Conservation (phyloP, 30 jellyfish, hydroid and myxozoan genomes). For the Hydractinia echinata region DNA sequence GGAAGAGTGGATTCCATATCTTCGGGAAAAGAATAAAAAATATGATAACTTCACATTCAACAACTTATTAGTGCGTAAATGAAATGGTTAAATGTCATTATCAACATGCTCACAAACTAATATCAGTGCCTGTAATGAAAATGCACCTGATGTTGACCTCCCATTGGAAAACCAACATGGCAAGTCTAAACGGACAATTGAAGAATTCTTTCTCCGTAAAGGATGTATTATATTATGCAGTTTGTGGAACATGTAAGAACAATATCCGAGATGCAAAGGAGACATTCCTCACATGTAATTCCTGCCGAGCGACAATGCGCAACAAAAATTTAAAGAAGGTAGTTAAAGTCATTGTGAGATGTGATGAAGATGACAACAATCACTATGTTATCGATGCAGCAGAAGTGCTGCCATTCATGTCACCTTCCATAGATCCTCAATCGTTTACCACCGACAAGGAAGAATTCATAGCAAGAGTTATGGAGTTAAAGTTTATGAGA, state of each 20-base stretch:
- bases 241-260: conserved; percentile 8
- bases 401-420: conserved; percentile 11
- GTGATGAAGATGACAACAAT: background rate
- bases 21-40: background rate
- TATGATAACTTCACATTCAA: background rate
- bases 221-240: conserved; percentile 5
- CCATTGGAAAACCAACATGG: conserved; percentile 2
- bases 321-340: background rate
- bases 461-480: conserved; percentile 14
- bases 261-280: background rate
- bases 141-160: conserved; percentile 8
- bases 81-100: background rate
- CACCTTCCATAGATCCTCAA: conserved; percentile 12
- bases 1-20: conserved; percentile 6
- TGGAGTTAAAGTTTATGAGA: background rate
- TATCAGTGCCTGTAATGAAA: conserved; percentile 11
- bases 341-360: conserved; percentile 11
- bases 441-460: conserved; percentile 4
- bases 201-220: conserved; percentile 12
- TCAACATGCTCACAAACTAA: conserved; percentile 12
- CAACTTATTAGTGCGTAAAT: conserved; percentile 6
- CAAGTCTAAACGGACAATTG: background rate
- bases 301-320: conserved; percentile 6
- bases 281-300: background rate
- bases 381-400: background rate